phyloP scores from a whole-genome alignment of 2,888 invertebrate species.

The Copidosoma aretas region DNA sequence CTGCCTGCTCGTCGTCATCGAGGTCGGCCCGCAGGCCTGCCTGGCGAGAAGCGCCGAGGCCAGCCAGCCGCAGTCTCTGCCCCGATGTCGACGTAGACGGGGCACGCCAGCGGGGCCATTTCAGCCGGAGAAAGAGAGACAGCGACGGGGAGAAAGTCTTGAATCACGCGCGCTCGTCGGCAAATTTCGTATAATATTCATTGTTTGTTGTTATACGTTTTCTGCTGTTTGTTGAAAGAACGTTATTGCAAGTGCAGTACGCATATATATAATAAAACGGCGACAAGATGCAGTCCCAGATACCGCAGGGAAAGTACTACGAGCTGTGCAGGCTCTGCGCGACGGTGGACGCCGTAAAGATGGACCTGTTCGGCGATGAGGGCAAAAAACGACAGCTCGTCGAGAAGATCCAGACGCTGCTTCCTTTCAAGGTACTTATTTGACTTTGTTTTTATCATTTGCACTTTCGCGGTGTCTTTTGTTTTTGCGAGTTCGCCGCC shows the following conservation, averaged over 20 bases:
- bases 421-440: conserved; percentile 61
- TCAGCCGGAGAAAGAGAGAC: no score
- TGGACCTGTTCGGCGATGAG: conserved; percentile 63
- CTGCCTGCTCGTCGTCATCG: conserved; percentile 26
- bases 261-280: not conserved
- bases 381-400: conserved; percentile 62
- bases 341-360: conserved; percentile 62
- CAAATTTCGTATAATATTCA: no score
- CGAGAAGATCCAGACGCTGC: conserved; percentile 63
- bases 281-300: conserved; percentile 7
- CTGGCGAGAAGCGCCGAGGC: not conserved
- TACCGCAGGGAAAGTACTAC: conserved; percentile 54
- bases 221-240: no score
- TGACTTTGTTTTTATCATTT: not conserved
- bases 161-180: no score
- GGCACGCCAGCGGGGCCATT: not conserved
- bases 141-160: no score
- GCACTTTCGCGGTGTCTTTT: not conserved
- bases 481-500: not conserved
- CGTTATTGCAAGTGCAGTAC: no score
- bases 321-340: conserved; percentile 64
- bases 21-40: conserved; percentile 14
- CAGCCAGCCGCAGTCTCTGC: conserved; percentile 2
- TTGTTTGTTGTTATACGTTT: no score
- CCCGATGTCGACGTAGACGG: not conserved